Evolutionary conservation across 2,888 invertebrate species (phyloP).

Genomic region (Rotaria macrura): DNA sequence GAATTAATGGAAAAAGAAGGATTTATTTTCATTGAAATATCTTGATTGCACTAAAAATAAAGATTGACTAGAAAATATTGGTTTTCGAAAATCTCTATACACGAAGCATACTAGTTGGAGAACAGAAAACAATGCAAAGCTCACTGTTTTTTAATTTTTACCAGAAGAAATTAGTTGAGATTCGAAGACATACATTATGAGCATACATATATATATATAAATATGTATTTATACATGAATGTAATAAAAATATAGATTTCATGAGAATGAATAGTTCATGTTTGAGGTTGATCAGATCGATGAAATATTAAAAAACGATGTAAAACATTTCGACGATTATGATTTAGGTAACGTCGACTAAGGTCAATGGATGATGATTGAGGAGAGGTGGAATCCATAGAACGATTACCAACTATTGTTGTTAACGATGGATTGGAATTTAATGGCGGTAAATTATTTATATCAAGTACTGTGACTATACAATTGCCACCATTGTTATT

Average conservation of each 20-base stretch:
- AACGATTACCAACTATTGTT: not conserved
- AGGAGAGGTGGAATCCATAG: not conserved
- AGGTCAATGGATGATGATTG: not conserved
- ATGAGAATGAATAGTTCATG: not conserved
- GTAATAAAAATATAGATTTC: not conserved
- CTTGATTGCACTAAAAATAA: not conserved
- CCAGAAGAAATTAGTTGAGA: not conserved
- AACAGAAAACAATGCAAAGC: not conserved
- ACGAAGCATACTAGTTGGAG: not conserved
- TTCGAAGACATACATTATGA: not conserved
- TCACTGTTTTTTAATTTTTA: not conserved
- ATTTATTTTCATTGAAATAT: not conserved
- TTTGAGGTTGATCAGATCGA: not conserved
- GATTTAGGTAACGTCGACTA: not conserved
- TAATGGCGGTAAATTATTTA: constrained; percentile 16
- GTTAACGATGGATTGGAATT: not conserved
- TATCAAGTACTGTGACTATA: not conserved
- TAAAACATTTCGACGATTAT: not conserved
- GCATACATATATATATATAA: not conserved
- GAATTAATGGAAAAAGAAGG: not conserved
- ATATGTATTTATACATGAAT: not conserved
- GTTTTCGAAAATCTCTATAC: not conserved
- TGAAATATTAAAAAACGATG: not conserved
- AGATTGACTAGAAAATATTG: not conserved
- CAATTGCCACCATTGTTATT: not conserved